These are phyloP conservation scores for Selenia dentaria DNA, from an alignment of 2,888 invertebrate genomes.

Conservation along the genomic window DNA sequence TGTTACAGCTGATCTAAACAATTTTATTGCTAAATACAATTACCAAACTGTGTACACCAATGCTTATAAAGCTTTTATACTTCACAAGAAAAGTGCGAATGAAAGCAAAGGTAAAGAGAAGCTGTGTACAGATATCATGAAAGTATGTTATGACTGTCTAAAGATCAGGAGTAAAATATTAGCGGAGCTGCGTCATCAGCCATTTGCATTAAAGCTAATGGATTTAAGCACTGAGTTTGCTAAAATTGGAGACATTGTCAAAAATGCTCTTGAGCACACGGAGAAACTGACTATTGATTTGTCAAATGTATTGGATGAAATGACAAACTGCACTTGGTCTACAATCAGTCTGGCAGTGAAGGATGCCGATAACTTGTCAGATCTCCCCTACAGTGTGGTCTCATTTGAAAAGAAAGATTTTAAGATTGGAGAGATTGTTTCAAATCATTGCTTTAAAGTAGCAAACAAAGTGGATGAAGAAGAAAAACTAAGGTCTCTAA, in stretches of 20 bases:
- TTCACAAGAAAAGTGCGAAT: constrained; percentile 65
- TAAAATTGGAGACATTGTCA: constrained; percentile 70
- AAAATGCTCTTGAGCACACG: constrained; percentile 63
- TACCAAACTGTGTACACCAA: constrained; percentile 68
- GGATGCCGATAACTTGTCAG: constrained; percentile 61
- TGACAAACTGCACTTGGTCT: constrained; percentile 69
- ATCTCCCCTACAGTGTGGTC: constrained; percentile 74
- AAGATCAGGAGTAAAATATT: constrained; percentile 80
- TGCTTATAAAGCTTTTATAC: constrained; percentile 70
- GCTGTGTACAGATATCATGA: constrained; percentile 80
- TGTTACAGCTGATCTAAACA: constrained; percentile 64
- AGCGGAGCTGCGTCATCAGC: constrained; percentile 66
- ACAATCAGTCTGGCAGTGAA: constrained; percentile 66
- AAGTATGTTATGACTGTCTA: constrained; percentile 82
- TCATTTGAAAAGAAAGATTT: constrained; percentile 77
- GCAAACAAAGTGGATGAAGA: constrained; percentile 51
- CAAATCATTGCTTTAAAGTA: constrained; percentile 59
- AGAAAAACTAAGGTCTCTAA: constrained; percentile 64
- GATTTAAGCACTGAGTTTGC: constrained; percentile 71
- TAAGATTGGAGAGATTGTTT: constrained; percentile 73
- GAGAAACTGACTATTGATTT: constrained; percentile 60
- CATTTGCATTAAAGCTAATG: constrained; percentile 69
- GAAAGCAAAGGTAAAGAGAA: constrained; percentile 67
- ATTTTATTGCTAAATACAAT: constrained; percentile 67
- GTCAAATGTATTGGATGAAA: constrained; percentile 55